Evolutionary conservation across 2,113 vertebrate genomes (phyloP).

Genomic region (Emydocephalus ijimae): DNA sequence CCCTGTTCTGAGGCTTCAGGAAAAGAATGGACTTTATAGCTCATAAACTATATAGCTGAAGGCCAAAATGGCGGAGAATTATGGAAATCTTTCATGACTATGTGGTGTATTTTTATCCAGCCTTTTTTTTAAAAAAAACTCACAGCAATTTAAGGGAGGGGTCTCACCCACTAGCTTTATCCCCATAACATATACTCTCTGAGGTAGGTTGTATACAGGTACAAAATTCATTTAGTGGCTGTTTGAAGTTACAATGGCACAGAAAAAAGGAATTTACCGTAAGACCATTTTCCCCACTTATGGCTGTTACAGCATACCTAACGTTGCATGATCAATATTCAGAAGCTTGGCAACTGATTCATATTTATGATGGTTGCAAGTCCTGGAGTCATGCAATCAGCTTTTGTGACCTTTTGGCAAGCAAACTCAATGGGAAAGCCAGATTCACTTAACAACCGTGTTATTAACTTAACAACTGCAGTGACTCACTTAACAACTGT

Average conservation of each 20-base stretch:
- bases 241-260: neutral
- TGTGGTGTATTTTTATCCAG: neutral
- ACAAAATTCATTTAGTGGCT: neutral
- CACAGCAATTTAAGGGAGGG: neutral
- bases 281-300: neutral
- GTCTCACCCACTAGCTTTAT: neutral
- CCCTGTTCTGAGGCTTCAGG: neutral
- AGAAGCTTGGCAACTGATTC: neutral
- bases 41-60: neutral
- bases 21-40: neutral
- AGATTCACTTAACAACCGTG: neutral
- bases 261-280: neutral
- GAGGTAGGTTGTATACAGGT: neutral
- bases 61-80: neutral
- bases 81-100: neutral
- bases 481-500: neutral
- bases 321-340: neutral
- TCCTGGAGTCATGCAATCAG: neutral
- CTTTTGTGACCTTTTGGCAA: neutral
- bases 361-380: neutral
- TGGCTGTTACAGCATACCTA: neutral
- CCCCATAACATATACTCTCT: neutral
- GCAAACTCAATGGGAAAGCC: neutral
- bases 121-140: neutral
- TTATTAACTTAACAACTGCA: neutral